Evolutionary conservation across 2,888 invertebrate genomes (phyloP), one percentile per base, ranked within the genome.

Genomic region (Belgica antarctica): DNA sequence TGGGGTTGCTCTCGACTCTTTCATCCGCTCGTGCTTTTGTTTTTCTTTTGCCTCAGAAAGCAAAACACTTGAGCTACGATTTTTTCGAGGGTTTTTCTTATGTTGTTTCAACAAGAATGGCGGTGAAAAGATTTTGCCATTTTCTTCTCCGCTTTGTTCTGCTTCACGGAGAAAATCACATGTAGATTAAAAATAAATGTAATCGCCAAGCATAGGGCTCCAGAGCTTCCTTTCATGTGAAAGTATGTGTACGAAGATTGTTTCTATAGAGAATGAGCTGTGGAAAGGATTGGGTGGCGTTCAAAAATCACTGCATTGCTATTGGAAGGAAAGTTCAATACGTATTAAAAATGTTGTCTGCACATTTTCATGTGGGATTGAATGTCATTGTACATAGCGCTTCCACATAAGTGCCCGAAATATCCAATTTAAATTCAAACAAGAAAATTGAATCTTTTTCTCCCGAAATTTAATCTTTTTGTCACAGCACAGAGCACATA

Each of bases 141-240:
- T 41, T 41, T 41, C 22, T 22, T 17, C 22, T 22, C 17, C 22
- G 52, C 5, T 7, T 52, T 52, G 52, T 52, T 52, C 19, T 22
- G 7, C 15, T 41, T 41, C n/a, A 41, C 10, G 19, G 31, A 68
- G 68, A 68, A 68, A 68, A 68, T 68, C 68, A 68, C 31, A 68
- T 68, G 68, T 24, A 68, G 68, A 68, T 68, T 68, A 68, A 68
- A 68, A 68, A 68, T 68, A 68, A 68, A 52, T n/a, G n/a, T n/a
- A n/a, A n/a, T n/a, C n/a, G n/a, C n/a, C n/a, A n/a, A n/a, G n/a
- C n/a, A n/a, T n/a, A n/a, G n/a, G n/a, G n/a, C n/a, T n/a, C n/a
- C n/a, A n/a, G n/a, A n/a, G n/a, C n/a, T n/a, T n/a, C n/a, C n/a
- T n/a, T n/a, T n/a, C n/a, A n/a, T n/a, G n/a, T n/a, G n/a, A n/a